Percentiles rank a stretch among this genome's conserved stretches.
phyloP scores from a whole-genome alignment of 2,797 vertebrate genomes.

The Poeciliopsis presidionis region DNA sequence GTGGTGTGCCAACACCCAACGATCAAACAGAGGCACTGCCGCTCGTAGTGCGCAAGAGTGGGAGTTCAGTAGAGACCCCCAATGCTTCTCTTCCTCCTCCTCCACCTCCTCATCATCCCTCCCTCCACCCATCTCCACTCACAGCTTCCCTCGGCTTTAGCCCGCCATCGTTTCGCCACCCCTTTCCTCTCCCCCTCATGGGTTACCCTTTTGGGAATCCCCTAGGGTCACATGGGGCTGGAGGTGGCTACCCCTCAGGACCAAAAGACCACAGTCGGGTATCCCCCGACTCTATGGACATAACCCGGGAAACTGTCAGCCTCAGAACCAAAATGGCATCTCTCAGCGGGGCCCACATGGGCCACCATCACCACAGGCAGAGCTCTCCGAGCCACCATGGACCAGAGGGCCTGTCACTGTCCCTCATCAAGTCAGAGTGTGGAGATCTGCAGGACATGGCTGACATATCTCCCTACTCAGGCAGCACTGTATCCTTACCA shows the following conservation, averaged over 20 bases:
- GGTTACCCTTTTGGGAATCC: slow-evolving; percentile 96
- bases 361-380: slow-evolving; percentile 86
- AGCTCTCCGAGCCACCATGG: slow-evolving; percentile 91
- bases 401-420: slow-evolving; percentile 91
- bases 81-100: slow-evolving; percentile 85
- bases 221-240: slow-evolving; percentile 85
- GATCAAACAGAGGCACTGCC: slow-evolving; percentile 98
- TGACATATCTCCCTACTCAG: slow-evolving; percentile 96
- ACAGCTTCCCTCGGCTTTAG: slow-evolving; percentile 92
- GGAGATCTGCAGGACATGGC: slow-evolving; percentile 98
- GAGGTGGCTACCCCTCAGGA: slow-evolving; percentile 81
- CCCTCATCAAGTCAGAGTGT: slow-evolving; percentile 98
- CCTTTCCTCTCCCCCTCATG: slow-evolving; percentile 95
- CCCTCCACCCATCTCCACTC: slow-evolving; percentile 92
- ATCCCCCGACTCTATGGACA: slow-evolving; percentile 95
- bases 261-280: slow-evolving; percentile 88
- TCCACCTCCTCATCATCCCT: slow-evolving; percentile 84
- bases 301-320: slow-evolving; percentile 92
- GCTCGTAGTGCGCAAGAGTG: slow-evolving; percentile 93
- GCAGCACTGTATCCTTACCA: slow-evolving; percentile 96
- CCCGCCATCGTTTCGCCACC: slow-evolving; percentile 95
- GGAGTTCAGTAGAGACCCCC: slow-evolving; percentile 48
- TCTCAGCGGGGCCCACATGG: slow-evolving; percentile 86
- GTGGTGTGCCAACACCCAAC: slow-evolving; percentile 81
- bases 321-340: slow-evolving; percentile 98